Conservation (phyloP, 2,797 vertebrate species). For the Molossus alvarezi region DNA sequence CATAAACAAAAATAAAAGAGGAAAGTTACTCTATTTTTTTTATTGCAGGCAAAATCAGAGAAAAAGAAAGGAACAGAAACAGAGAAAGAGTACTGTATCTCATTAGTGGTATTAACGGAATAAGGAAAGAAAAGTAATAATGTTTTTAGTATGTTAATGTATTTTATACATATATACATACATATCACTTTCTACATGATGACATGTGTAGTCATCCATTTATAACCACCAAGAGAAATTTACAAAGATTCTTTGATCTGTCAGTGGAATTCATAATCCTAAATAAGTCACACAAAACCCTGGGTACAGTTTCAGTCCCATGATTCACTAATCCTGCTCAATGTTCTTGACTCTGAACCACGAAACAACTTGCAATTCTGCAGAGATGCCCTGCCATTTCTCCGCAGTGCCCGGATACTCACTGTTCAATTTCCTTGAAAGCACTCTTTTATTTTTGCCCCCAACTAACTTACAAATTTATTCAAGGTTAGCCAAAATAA, state of each 20-base stretch:
- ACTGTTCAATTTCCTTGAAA: not conserved
- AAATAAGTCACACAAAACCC: not conserved
- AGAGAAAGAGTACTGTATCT: not conserved
- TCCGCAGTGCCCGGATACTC: not conserved
- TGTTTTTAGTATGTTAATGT: not conserved
- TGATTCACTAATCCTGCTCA: not conserved
- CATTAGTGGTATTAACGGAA: not conserved
- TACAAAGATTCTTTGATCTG: not conserved
- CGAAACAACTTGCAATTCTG: not conserved
- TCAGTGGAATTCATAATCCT: not conserved
- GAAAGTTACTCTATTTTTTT: not conserved
- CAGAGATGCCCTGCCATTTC: not conserved
- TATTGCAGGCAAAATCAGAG: not conserved
- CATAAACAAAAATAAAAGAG: not conserved
- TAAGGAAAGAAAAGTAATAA: not conserved
- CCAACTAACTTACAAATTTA: not conserved
- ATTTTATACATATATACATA: not conserved
- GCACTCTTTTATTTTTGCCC: not conserved
- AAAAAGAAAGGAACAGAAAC: not conserved
- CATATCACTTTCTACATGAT: not conserved
- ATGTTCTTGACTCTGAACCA: not conserved
- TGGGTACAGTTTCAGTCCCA: not conserved
- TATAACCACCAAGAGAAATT: not conserved
- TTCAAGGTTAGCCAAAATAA: constrained; percentile 94
- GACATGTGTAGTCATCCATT: not conserved